Evolutionary conservation across 2,797 vertebrate species (phyloP).

Genomic region (Helarctos malayanus): DNA sequence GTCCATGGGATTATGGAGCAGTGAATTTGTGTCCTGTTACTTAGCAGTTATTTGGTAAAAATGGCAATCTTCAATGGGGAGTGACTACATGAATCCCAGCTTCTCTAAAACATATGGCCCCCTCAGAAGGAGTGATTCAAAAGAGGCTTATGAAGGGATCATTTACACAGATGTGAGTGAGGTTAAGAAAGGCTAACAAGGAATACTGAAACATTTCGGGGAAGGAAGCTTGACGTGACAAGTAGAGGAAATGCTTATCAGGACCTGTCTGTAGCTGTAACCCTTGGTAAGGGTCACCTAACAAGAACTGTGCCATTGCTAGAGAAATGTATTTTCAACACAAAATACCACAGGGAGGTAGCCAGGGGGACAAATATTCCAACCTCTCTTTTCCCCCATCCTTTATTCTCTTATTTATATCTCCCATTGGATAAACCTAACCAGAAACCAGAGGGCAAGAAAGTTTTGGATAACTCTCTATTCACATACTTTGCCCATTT

Average conservation of each 20-base stretch:
- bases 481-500: not conserved
- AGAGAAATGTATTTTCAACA: not conserved
- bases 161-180: not conserved
- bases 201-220: not conserved
- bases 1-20: not conserved
- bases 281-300: not conserved
- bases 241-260: not conserved
- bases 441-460: not conserved
- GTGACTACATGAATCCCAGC: too few relatives aligned
- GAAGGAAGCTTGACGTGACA: not conserved
- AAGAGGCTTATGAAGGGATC: not conserved
- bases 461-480: not conserved
- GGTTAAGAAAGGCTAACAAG: not conserved
- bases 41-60: constrained; percentile 1
- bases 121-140: not conserved
- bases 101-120: not conserved
- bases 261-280: not conserved
- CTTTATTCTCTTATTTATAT: not conserved
- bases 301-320: not conserved
- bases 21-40: not conserved
- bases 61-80: not conserved
- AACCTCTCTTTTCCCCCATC: not conserved
- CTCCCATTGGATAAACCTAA: not conserved
- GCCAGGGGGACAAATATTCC: not conserved
- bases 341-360: not conserved